Conservation (phyloP, 2,797 vertebrate genomes). For the Sylvilagus floridanus region DNA sequence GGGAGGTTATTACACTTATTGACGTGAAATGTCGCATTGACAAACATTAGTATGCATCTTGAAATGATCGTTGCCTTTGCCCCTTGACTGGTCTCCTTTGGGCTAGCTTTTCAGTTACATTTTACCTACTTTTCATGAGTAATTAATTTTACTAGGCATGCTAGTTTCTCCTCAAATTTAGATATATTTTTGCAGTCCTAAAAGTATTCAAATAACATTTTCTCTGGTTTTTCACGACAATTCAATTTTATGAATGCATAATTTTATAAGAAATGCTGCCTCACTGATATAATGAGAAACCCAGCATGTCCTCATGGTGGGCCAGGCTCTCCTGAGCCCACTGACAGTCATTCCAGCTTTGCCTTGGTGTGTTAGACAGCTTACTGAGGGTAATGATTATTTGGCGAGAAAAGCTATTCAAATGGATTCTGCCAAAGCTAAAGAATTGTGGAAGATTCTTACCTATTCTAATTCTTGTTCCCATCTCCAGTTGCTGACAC, state of each 20-base stretch:
- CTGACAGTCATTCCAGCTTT: background rate
- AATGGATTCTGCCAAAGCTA: background rate
- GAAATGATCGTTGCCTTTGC: background rate
- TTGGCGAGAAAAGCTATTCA: slow-evolving; percentile 33
- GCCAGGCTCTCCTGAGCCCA: background rate
- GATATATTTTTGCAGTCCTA: background rate
- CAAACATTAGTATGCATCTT: background rate
- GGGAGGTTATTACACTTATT: background rate
- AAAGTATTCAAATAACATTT: slow-evolving; percentile 33
- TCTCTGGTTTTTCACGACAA: background rate
- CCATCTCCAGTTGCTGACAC: background rate
- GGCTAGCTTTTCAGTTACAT: background rate
- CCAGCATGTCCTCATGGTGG: background rate
- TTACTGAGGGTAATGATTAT: background rate
- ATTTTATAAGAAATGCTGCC: slow-evolving; percentile 25
- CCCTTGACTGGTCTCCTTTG: fast-evolving
- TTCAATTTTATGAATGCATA: background rate
- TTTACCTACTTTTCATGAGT: background rate
- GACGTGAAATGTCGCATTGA: background rate
- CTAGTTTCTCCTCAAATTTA: slow-evolving; percentile 35
- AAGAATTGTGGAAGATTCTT: background rate
- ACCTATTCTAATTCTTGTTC: slow-evolving; percentile 33
- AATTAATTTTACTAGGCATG: background rate
- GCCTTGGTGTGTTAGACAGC: background rate
- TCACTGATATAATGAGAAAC: background rate